Conservation (phyloP, 2,113 vertebrate species). For the Xiphias gladius region DNA sequence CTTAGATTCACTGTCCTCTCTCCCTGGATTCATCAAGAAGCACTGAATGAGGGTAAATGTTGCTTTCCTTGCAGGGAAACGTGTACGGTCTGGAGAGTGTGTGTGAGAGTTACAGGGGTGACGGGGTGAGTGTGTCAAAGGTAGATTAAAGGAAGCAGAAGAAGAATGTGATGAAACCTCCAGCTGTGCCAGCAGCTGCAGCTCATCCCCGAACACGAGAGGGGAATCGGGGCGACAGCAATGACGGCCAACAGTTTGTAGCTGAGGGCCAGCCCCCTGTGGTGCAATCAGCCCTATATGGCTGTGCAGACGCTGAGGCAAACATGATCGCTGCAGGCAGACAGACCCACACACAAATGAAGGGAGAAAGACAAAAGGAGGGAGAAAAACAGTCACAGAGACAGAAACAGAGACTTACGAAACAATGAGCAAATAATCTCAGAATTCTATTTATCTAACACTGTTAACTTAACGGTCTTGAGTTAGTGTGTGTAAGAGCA, state of each 20-base stretch:
- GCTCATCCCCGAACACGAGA: constrained; percentile 53
- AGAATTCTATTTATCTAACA: neutral
- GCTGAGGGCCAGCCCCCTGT: constrained; percentile 23
- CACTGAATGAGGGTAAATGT: constrained; percentile 37
- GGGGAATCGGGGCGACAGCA: constrained; percentile 50
- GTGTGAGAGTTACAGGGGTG: constrained; percentile 39
- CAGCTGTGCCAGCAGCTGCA: constrained; percentile 80
- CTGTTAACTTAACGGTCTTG: neutral
- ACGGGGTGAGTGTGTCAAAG: constrained; percentile 68
- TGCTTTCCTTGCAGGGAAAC: constrained; percentile 54
- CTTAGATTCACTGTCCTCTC: constrained; percentile 13
- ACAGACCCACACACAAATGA: constrained; percentile 14
- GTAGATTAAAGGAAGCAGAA: constrained; percentile 68
- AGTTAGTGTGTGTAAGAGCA: constrained; percentile 6
- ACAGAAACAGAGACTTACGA: constrained; percentile 4
- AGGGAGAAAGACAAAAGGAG: neutral
- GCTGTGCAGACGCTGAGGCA: constrained; percentile 45
- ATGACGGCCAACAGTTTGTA: constrained; percentile 46
- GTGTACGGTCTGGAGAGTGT: constrained; percentile 23
- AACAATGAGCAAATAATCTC: neutral
- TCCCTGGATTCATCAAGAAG: constrained; percentile 22
- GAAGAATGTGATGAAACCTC: constrained; percentile 57
- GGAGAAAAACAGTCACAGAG: neutral
- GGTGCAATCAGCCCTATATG: constrained; percentile 55
- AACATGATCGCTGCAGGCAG: constrained; percentile 39